Conservation (phyloP, 2,888 invertebrate species). For the Leptopterna dolabrata region DNA sequence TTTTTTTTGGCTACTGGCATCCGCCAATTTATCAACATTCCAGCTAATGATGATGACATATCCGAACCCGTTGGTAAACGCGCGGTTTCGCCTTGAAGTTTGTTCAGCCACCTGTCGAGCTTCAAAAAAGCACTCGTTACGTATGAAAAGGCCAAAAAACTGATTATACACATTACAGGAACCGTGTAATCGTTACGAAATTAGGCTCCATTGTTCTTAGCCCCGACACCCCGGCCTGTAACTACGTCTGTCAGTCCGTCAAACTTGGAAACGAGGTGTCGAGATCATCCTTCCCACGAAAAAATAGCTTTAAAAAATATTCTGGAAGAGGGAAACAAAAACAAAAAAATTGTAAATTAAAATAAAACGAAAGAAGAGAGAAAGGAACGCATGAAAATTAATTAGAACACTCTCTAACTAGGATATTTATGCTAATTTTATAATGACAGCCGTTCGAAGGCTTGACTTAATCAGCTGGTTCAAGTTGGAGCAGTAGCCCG, state of each 20-base stretch:
- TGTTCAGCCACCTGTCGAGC: neutral
- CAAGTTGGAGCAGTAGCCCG: neutral
- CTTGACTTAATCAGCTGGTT: neutral
- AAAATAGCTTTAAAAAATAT: neutral
- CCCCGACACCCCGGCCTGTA: neutral
- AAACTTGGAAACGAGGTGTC: neutral
- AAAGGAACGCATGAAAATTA: neutral
- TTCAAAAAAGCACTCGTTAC: neutral
- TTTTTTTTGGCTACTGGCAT: neutral
- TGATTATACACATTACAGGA: neutral
- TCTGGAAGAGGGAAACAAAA: neutral
- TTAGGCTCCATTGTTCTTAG: neutral
- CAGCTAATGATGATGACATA: neutral
- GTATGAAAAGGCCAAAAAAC: neutral
- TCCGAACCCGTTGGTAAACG: neutral
- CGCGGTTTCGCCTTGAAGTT: neutral
- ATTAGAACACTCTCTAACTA: neutral
- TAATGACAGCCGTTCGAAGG: neutral
- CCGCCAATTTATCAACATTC: neutral
- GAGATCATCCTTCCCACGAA: conserved; percentile 3
- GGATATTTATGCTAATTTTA: conserved; percentile 3
- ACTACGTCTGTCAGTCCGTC: neutral
- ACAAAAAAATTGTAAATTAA: neutral
- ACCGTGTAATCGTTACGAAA: conserved; percentile 3
- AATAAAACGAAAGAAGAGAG: neutral